Evolutionary conservation across 1,140 invertebrate species (phyloP).

Genomic region (Trichonephila inaurata): DNA sequence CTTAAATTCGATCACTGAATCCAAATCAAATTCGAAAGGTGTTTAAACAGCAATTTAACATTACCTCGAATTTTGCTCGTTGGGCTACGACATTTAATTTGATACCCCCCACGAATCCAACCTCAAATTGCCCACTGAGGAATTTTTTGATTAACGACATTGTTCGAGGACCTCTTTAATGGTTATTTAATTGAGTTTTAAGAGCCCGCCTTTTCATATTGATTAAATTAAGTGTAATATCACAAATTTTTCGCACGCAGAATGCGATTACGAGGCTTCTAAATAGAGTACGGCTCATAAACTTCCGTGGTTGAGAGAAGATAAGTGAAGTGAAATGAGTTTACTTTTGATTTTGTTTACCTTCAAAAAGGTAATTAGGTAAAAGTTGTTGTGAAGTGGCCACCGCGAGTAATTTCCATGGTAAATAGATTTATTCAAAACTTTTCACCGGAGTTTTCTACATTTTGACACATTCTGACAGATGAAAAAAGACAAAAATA

Average conservation of each 20-base stretch:
- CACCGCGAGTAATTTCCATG: not conserved
- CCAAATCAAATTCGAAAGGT: not conserved
- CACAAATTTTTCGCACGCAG: not conserved
- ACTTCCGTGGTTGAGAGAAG: not conserved
- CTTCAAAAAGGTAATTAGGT: not conserved
- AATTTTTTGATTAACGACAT: conserved; percentile 2
- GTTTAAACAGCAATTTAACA: not conserved
- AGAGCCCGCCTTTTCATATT: not conserved
- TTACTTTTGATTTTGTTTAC: not conserved
- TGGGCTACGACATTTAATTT: not conserved
- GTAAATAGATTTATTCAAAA: no score
- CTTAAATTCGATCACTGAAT: not conserved
- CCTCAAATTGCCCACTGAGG: not conserved
- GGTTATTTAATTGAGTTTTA: conserved; percentile 61
- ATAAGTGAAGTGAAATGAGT: not conserved
- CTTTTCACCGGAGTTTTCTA: no score
- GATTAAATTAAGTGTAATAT: conserved; percentile 45
- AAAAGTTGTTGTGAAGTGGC: not conserved
- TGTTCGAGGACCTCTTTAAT: conserved; percentile 18
- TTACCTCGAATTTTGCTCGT: not conserved
- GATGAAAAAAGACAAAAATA: no score
- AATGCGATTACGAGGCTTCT: not conserved
- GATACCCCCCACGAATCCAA: not conserved
- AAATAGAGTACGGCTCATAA: conserved; percentile 38
- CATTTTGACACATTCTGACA: no score